Evolutionary conservation across 2,113 vertebrate species (phyloP).

Genomic region (Lanius collurio): DNA sequence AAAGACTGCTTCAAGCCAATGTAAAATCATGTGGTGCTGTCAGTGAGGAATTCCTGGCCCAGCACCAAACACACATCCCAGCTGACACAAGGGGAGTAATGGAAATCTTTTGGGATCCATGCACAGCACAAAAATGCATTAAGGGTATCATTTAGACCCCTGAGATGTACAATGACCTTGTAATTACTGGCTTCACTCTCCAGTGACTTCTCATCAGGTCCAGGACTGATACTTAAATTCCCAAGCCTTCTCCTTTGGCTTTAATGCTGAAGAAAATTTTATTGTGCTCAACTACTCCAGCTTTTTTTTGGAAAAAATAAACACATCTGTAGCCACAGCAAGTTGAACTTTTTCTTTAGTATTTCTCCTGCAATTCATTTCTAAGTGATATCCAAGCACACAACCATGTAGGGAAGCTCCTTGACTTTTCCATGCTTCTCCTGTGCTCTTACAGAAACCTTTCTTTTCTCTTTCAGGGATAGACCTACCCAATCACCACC

Average conservation of each 20-base stretch:
- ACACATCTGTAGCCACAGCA: background rate
- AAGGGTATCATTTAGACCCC: background rate
- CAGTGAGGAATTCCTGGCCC: background rate
- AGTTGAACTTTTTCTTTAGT: background rate
- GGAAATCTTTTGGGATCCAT: conserved; percentile 10
- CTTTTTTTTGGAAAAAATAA: background rate
- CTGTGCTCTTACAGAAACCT: background rate
- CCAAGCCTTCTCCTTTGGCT: background rate
- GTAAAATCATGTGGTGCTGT: background rate
- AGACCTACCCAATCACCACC: background rate
- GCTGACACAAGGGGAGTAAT: background rate
- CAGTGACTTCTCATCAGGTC: conserved; percentile 42
- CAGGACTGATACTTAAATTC: background rate
- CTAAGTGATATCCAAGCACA: background rate
- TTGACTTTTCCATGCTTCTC: background rate
- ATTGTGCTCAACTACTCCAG: background rate
- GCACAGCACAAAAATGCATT: conserved; percentile 27
- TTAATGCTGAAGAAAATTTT: conserved; percentile 1
- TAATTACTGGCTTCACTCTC: conserved; percentile 54
- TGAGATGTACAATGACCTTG: conserved; percentile 25
- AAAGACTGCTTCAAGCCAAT: background rate
- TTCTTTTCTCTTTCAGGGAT: background rate
- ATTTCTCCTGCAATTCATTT: background rate
- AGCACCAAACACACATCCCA: background rate
- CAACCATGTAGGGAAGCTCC: background rate